Evolutionary conservation across 2,888 invertebrate species (phyloP).

Genomic region (Argyresthia albistria): DNA sequence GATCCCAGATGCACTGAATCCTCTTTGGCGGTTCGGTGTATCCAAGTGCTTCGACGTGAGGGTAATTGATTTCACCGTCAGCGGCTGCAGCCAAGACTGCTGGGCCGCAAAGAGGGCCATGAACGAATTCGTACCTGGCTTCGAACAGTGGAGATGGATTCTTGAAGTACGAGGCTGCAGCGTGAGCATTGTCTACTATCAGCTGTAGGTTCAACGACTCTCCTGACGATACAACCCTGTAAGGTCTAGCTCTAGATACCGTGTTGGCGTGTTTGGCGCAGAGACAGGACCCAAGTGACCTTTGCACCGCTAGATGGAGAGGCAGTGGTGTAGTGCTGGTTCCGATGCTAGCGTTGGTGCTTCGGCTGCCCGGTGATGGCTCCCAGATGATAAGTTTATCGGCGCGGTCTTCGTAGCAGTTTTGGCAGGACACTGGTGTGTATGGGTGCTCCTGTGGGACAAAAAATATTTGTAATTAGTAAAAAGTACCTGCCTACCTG

Average conservation of each 20-base stretch:
- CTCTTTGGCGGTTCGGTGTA: slow-evolving; percentile 78
- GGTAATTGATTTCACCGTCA: slow-evolving; percentile 91
- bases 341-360: slow-evolving; percentile 35
- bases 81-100: slow-evolving; percentile 84
- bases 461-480: neutral
- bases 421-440: slow-evolving; percentile 84
- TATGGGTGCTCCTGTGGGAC: slow-evolving; percentile 79
- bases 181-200: slow-evolving; percentile 87
- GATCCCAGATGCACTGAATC: slow-evolving; percentile 86
- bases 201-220: slow-evolving; percentile 87
- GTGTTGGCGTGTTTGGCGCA: slow-evolving; percentile 76
- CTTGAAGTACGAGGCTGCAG: slow-evolving; percentile 90
- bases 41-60: slow-evolving; percentile 85
- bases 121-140: slow-evolving; percentile 90
- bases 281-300: slow-evolving; percentile 81
- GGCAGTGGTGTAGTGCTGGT: slow-evolving; percentile 64
- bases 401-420: slow-evolving; percentile 89
- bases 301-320: slow-evolving; percentile 75
- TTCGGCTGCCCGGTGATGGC: slow-evolving; percentile 57
- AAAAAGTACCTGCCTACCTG: neutral
- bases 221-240: slow-evolving; percentile 82
- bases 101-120: slow-evolving; percentile 90
- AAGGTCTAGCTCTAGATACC: slow-evolving; percentile 72
- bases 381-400: slow-evolving; percentile 89
- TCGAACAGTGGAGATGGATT: slow-evolving; percentile 87